Conservation (phyloP, 1,140 invertebrate species). For the Grapholita molesta region DNA sequence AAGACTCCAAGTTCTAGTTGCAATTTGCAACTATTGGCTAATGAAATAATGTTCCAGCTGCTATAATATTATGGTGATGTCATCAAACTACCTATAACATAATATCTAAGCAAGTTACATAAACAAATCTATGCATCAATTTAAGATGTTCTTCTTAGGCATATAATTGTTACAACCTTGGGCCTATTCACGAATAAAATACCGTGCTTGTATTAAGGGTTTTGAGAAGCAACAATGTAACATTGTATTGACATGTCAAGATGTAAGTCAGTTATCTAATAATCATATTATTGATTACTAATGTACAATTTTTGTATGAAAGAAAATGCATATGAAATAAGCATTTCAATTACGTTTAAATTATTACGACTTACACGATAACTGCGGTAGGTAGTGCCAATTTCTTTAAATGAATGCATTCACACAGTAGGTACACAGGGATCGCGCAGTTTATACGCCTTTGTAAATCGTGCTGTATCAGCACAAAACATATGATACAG, state of each 20-base stretch:
- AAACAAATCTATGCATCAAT: background rate
- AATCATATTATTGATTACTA: background rate
- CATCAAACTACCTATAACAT: background rate
- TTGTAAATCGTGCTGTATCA: background rate
- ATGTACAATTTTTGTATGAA: background rate
- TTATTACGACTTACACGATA: background rate
- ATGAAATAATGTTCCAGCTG: background rate
- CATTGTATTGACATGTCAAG: background rate
- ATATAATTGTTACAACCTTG: background rate
- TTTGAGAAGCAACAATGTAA: background rate
- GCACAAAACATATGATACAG: background rate
- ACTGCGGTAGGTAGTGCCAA: background rate
- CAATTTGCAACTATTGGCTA: background rate
- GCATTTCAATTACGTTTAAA: background rate
- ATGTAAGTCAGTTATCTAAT: background rate
- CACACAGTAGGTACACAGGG: background rate
- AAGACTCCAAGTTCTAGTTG: background rate
- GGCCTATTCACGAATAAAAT: background rate
- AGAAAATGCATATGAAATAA: background rate
- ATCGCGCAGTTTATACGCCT: background rate
- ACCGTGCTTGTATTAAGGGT: background rate
- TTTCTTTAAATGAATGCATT: background rate
- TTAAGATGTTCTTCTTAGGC: background rate
- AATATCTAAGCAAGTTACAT: background rate
- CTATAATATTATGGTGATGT: background rate